phyloP scores from a whole-genome alignment of 2,797 vertebrate genomes.

The Chromobotia macracanthus region DNA sequence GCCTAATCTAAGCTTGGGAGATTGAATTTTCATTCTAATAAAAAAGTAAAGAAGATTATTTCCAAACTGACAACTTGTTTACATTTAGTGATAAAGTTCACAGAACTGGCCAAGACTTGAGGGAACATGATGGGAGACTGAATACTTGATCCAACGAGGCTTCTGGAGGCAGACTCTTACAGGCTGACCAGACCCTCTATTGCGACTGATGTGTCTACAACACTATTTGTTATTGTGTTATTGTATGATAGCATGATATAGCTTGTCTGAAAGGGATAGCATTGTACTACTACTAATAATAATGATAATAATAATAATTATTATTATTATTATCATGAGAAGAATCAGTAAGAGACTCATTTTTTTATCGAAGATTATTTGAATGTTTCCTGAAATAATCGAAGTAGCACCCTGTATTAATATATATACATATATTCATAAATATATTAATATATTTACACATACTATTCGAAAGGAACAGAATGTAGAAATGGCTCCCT shows the following conservation, averaged over 20 bases:
- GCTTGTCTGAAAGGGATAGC: constrained; percentile 74
- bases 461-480: too few species aligned
- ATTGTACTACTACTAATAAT: background rate
- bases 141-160: constrained; percentile 66
- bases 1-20: constrained; percentile 87
- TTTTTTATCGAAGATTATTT: too few species aligned
- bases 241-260: constrained; percentile 72
- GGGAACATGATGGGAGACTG: constrained; percentile 71
- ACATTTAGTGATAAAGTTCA: constrained; percentile 89
- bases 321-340: too few species aligned
- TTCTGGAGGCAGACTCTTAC: constrained; percentile 70
- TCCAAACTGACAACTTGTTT: constrained; percentile 89
- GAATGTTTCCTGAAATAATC: too few species aligned
- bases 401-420: too few species aligned
- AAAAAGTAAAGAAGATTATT: constrained; percentile 86
- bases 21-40: constrained; percentile 88
- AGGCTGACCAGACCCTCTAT: constrained; percentile 68
- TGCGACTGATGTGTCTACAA: constrained; percentile 69
- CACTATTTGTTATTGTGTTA: constrained; percentile 76
- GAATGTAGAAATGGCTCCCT: too few species aligned
- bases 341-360: background rate
- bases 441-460: too few species aligned
- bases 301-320: background rate
- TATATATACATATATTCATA: too few species aligned
- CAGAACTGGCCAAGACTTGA: constrained; percentile 75